A percentile compares a stretch with the other conserved stretches of the same genome.
Evolutionary conservation across 2,888 invertebrate species (phyloP).

Genomic region (Lasioglossum vierecki): DNA sequence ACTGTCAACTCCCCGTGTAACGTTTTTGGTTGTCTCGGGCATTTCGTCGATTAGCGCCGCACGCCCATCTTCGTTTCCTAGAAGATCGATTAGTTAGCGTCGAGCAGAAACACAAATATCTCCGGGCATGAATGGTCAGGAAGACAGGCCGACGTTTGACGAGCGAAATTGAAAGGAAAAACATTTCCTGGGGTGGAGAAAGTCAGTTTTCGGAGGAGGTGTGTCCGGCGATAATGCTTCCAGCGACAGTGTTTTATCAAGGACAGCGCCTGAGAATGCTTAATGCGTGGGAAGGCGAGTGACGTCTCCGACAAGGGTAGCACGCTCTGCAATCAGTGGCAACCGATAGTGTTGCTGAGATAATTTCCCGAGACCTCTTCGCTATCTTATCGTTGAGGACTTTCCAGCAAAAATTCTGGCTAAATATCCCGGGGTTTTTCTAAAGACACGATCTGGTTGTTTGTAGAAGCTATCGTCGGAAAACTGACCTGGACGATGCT

Average conservation of each 20-base stretch:
- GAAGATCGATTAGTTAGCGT: conserved; percentile 23
- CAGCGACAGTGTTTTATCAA: conserved; percentile 42
- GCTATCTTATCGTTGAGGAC: conserved; percentile 60
- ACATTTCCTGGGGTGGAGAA: conserved; percentile 18
- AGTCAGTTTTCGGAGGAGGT: conserved; percentile 31
- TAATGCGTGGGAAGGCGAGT: conserved; percentile 37
- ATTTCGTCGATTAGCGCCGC: background rate
- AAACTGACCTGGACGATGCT: background rate
- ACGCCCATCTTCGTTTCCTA: background rate
- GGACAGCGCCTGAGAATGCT: conserved; percentile 46
- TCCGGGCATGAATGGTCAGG: background rate
- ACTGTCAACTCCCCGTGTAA: background rate
- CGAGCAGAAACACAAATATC: conserved; percentile 8
- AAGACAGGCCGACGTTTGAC: conserved; percentile 19
- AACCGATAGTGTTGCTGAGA: conserved; percentile 49
- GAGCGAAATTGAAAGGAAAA: conserved; percentile 34
- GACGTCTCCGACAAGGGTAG: conserved; percentile 77
- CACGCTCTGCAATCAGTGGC: conserved; percentile 69
- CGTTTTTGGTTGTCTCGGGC: background rate
- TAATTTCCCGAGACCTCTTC: conserved; percentile 55
- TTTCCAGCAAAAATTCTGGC: conserved; percentile 20
- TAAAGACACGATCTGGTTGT: background rate
- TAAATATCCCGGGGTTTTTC: conserved; percentile 29
- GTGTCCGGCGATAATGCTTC: conserved; percentile 60
- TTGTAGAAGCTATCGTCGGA: conserved; percentile 42